Evolutionary conservation across 2,888 invertebrate species (phyloP), one percentile per base, ranked within the genome.

Genomic region (Dasysyrphus albostriatus): DNA sequence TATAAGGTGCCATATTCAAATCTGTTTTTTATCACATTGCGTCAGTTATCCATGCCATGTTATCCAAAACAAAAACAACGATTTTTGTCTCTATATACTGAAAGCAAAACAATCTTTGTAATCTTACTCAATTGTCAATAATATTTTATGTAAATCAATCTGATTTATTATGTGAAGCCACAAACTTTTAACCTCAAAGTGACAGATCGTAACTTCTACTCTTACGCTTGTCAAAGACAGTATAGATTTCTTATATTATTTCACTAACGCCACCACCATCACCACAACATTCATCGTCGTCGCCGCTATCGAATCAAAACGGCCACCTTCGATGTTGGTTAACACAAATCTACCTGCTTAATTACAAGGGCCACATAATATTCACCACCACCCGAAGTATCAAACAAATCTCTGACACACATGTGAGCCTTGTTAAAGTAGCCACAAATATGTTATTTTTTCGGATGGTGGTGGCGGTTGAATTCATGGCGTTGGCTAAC

Each of bases 361-460:
- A 81, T 76, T 81, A 79, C 74, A 47, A 72, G 63, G 69, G 73
- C 61, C 74, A 70, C 82, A 81, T 69, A 59, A 51, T 73, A 73
- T 56, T 74, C 56, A 19, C 37, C 14, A 49, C 39, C 63, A 14
- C 5, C n/a, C 29, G 37, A 19, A 19, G n/a, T 19, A 54, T 37
- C 58, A 10, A 56, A 54, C 76, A 69, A 49, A 78, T 69, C 82
- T 83, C 70, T 83, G 70, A 74, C 54, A 77, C 61, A 74, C 78
- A 83, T 70, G 78, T 70, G 74, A 59, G 63, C 74, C 69, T 74
- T 75, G 78, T 83, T 75, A 78, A 79, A 83, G 61, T 83, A 67
- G 83, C 87, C 87, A 76, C 87, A 87, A 83, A 87, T 83, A 78
- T 87, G 83, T 49, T 78, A 12, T 61, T 24, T 19, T 59, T 59